Evolutionary conservation across 2,113 vertebrate genomes (phyloP), one percentile per base, ranked within the genome.

Genomic region (Eupsittula cactorum): DNA sequence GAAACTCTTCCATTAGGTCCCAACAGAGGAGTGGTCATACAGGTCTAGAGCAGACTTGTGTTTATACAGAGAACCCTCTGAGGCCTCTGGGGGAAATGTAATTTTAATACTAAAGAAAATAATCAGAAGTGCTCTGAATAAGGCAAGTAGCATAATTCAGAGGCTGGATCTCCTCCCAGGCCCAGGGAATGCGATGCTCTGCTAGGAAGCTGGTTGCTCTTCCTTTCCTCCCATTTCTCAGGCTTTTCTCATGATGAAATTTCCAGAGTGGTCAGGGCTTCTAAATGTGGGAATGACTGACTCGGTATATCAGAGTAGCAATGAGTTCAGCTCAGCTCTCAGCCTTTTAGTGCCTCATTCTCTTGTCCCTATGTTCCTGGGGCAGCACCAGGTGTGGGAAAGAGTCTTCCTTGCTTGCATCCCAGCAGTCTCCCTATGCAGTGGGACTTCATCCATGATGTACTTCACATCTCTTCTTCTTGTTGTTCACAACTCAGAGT

Each of bases 1-100:
- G 73, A 76, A 92, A 84, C 35, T 67, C 28, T 75, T 74, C 47
- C 2, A 4, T 49, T 71, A 86, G 80, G 60, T 23, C 16, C 67
- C 81, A 74, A 67, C 19, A 82, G 78, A 94, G 83, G n/a, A 4
- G 7, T 0, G 0, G 60, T 42, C 59, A 41, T 29, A 24, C 0
- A 4, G 24, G 44, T 27, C 24, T 57, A 41, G 15, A 70, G 31
- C 1, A 0, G 3, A 21, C 24, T 42, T 1, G 0, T 59, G 31
- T 65, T 41, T 67, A 31, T 37, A 44, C 2, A 57, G 24, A 62
- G 15, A 62, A 33, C 11, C 11, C 53, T 3, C 9, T 27, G 68
- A 86, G 31, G 11, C 11, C 29, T 50, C 39, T 59, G 28, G 10
- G 12, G 4, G 1, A 18, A 46, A 4, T n/a, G 41, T 8, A 88